Evolutionary conservation across 2,797 vertebrate species (phyloP).

Genomic region (Coranthus polyacanthus): DNA sequence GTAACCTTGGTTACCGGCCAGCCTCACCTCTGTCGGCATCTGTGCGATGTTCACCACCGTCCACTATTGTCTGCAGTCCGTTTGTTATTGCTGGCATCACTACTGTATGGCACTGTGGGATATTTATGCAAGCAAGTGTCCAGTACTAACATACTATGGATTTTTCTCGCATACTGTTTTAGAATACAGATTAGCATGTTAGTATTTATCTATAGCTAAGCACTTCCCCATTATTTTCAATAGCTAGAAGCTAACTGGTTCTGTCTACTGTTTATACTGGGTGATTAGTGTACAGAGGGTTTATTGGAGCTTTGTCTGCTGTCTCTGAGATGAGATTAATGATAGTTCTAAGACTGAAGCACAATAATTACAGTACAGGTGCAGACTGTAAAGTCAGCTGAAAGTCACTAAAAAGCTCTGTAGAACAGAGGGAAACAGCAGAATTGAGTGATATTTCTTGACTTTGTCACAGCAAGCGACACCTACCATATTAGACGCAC

Average conservation of each 20-base stretch:
- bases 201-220: too few relatives aligned
- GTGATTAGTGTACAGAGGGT: slow-evolving; percentile 6
- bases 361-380: slow-evolving; percentile 14
- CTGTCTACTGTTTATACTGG: background rate
- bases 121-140: too few relatives aligned
- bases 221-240: background rate
- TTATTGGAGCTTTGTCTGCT: slow-evolving; percentile 1
- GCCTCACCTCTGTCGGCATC: too few relatives aligned
- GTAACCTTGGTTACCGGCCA: too few relatives aligned
- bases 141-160: too few relatives aligned
- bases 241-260: background rate
- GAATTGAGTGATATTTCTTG: slow-evolving; percentile 11
- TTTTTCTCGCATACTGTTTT: too few relatives aligned
- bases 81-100: too few relatives aligned
- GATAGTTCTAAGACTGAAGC: slow-evolving; percentile 16
- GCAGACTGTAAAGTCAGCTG: slow-evolving; percentile 23
- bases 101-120: too few relatives aligned
- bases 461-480: slow-evolving; percentile 6
- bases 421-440: slow-evolving; percentile 6
- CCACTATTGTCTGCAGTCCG: too few relatives aligned
- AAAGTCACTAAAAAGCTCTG: slow-evolving; percentile 18
- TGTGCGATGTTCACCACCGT: too few relatives aligned
- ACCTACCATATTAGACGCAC: slow-evolving; percentile 13
- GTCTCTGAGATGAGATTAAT: slow-evolving; percentile 14
- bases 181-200: too few relatives aligned